Conservation (phyloP, 1,140 invertebrate species). For the Paracyclopina nana region DNA sequence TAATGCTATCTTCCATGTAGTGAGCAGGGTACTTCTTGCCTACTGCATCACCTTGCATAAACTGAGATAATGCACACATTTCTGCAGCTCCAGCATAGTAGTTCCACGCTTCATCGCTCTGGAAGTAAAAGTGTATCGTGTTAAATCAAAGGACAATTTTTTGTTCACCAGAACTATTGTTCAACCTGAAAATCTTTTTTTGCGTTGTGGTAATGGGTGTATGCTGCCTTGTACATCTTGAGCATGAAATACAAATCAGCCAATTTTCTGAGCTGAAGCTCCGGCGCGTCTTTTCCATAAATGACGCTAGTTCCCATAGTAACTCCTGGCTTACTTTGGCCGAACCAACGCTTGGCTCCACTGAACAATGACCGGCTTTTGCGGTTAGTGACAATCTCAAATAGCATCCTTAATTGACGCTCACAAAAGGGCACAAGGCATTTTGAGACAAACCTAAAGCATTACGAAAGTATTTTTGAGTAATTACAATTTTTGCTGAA, state of each 20-base stretch:
- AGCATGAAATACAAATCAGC: conserved; percentile 93
- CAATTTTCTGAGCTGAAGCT: conserved; percentile 72
- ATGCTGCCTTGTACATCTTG: conserved; percentile 75
- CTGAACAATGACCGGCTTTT: conserved; percentile 75
- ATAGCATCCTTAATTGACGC: conserved; percentile 54
- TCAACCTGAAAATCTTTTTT: conserved; percentile 16
- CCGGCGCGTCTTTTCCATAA: conserved; percentile 67
- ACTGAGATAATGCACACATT: conserved; percentile 80
- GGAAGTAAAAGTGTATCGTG: conserved; percentile 46
- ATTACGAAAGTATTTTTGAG: background rate
- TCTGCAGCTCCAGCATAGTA: conserved; percentile 87
- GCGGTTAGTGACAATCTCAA: conserved; percentile 65
- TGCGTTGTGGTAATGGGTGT: conserved; percentile 28
- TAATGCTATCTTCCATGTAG: conserved; percentile 82
- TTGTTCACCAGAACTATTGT: background rate
- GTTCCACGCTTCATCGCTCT: conserved; percentile 85
- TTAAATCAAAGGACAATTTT: background rate
- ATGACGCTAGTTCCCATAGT: conserved; percentile 19
- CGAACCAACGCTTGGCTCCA: conserved; percentile 86
- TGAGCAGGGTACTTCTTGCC: conserved; percentile 41
- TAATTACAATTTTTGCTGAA: too few relatives aligned
- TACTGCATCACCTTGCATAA: conserved; percentile 52
- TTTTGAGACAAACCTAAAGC: conserved; percentile 43
- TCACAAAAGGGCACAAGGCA: conserved; percentile 75
- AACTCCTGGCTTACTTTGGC: conserved; percentile 42